Base-by-base conservation (phyloP, 92 coral and sea anemone genomes). In the Epizoanthus illoricatus region DNA sequence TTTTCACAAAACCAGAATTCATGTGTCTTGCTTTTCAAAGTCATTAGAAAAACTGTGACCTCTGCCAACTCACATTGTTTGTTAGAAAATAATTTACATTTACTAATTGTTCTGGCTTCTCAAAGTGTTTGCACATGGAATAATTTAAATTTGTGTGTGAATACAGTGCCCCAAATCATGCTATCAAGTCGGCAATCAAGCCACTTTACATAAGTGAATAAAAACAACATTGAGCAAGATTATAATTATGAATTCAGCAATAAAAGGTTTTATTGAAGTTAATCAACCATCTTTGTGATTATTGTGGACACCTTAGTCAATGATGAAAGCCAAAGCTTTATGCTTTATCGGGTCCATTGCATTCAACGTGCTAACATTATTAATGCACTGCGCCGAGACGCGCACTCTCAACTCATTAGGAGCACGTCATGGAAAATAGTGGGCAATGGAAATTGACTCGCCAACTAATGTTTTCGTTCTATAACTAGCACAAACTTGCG, bases 121-220 rank as follows among this genome's bases (percentile, higher is more conserved):
- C 80, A 5, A n/a, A 12, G 81, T 39, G 69, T 75, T 75, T 75
- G 57, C 81, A 75, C 81, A 60, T 60, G 81, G 81, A 54, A 75
- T 75, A 75, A 75, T 75, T 60, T 39, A 55, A 75, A 40, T 75
- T 19, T 36, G 69, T 18, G 66, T 39, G 67, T 59, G 80, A 57
- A 58, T 42, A n/a, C 15, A 1, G 8, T 45, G 56, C 56, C 15
- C 9, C 52, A 11, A 45, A 45, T 45, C 52, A 45, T 45, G 52
- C 40, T 52, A 23, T 73, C 54, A 28, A 23, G 69, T 33, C 65
- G 45, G 65, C 1, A 55, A 74, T 43, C 45, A 58, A 59, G 33
- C 40, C 33, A 41, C 52, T 59, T 61, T 59, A 17, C 52, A 42
- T 75, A 41, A 39, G 56, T n/a, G 69, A 40, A 75, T 16, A 75